Conservation (phyloP, 1,140 invertebrate species). For the Pollicipes pollicipes region DNA sequence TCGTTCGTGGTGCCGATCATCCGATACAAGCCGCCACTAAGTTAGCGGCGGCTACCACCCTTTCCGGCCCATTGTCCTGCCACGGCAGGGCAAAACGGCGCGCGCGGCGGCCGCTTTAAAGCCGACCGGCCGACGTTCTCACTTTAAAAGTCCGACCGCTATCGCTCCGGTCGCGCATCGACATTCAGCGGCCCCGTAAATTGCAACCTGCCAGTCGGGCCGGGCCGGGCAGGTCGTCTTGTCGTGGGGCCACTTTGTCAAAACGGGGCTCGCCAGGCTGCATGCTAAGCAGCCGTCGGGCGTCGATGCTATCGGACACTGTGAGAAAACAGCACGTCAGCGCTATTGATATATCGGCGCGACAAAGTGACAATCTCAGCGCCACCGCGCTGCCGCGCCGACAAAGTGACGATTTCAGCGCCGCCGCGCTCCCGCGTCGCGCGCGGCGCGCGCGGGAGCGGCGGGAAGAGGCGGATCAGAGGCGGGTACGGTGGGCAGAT, state of each 20-base stretch:
- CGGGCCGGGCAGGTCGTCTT: neutral
- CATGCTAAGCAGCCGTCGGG: neutral
- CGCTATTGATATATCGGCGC: neutral
- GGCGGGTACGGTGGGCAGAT: too few relatives aligned
- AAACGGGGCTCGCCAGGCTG: neutral
- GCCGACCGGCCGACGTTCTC: too few relatives aligned
- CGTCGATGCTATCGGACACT: neutral
- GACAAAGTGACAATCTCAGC: neutral
- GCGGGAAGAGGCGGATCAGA: too few relatives aligned
- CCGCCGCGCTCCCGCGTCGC: too few relatives aligned
- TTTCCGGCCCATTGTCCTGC: neutral
- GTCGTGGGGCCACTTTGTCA: neutral
- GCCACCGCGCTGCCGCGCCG: too few relatives aligned
- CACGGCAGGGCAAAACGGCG: too few relatives aligned
- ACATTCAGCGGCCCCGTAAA: too few relatives aligned
- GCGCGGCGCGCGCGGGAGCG: too few relatives aligned
- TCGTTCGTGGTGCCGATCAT: neutral
- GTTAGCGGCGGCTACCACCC: neutral
- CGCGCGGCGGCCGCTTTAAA: too few relatives aligned
- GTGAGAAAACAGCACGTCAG: neutral
- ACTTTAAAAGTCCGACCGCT: neutral
- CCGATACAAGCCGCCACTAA: neutral
- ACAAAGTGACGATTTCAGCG: neutral
- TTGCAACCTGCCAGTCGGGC: neutral
- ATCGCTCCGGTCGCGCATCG: neutral